phyloP scores from a whole-genome alignment of 2,797 vertebrate genomes.

The Denticeps clupeoides region DNA sequence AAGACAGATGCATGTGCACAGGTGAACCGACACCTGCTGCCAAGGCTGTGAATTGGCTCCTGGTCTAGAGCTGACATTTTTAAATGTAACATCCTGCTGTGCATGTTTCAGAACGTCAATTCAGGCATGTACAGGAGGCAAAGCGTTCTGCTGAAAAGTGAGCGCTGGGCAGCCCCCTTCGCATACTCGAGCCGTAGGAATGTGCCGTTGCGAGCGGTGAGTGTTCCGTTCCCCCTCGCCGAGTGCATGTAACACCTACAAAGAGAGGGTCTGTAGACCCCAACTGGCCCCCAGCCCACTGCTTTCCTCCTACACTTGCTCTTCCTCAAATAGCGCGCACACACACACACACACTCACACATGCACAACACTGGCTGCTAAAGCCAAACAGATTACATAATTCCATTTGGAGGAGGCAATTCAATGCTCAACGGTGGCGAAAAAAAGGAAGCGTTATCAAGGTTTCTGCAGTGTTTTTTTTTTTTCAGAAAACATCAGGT shows the following conservation, averaged over 20 bases:
- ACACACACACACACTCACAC: slow-evolving; percentile 10
- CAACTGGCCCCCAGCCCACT: slow-evolving; percentile 28
- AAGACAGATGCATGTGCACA: too few relatives aligned
- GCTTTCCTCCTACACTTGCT: slow-evolving; percentile 1
- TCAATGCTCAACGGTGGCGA: slow-evolving; percentile 12
- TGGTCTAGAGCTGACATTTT: too few relatives aligned
- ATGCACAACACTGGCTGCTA: slow-evolving; percentile 12
- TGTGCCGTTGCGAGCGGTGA: not conserved
- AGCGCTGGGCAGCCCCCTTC: not conserved
- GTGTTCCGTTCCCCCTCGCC: not conserved
- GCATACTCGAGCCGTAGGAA: not conserved
- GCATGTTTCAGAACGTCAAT: too few relatives aligned
- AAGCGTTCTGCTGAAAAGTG: too few relatives aligned
- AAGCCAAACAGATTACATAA: slow-evolving; percentile 35
- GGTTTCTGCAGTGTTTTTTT: not conserved
- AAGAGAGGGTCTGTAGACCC: slow-evolving; percentile 29
- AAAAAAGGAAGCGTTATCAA: not conserved
- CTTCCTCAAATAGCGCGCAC: slow-evolving; percentile 3
- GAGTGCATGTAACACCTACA: slow-evolving; percentile 32
- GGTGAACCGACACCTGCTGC: too few relatives aligned
- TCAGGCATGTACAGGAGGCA: too few relatives aligned
- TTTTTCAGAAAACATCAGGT: too few relatives aligned
- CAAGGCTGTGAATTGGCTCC: too few relatives aligned
- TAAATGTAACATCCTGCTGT: too few relatives aligned
- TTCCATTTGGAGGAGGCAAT: slow-evolving; percentile 31